Percentiles rank a stretch among this genome's conserved stretches.
Conservation (phyloP, 2,113 vertebrate genomes). For the Drymodes brunneopygia region DNA sequence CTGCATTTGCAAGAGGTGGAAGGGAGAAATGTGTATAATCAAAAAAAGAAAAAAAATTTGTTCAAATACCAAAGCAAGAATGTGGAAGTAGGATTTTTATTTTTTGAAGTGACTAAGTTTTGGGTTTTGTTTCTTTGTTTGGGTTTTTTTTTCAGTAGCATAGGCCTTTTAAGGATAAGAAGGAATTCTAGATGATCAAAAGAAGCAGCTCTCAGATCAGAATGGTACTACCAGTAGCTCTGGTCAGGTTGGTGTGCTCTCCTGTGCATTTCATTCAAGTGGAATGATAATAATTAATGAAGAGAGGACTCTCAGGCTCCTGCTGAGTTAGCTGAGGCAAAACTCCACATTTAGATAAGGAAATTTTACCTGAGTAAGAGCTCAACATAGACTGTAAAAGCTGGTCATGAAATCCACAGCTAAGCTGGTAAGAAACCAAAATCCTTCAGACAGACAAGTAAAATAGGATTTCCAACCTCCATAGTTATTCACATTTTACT, state of each 20-base stretch:
- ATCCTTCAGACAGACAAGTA: slow-evolving; percentile 58
- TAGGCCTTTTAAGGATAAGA: background rate
- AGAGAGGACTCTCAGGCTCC: background rate
- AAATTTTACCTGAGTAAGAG: slow-evolving; percentile 29
- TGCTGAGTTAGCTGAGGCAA: background rate
- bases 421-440: slow-evolving; percentile 42
- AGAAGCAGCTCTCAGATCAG: background rate
- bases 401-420: slow-evolving; percentile 25
- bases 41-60: background rate
- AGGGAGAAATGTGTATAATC: background rate
- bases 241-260: background rate
- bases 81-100: background rate
- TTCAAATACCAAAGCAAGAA: background rate
- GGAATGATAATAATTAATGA: background rate
- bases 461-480: slow-evolving; percentile 46
- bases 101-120: background rate
- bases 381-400: background rate
- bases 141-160: background rate
- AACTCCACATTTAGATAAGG: background rate
- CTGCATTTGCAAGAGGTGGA: background rate
- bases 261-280: background rate
- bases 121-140: rapidly evolving
- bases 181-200: background rate
- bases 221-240: background rate
- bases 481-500: slow-evolving; percentile 12